Evolutionary conservation across 2,888 invertebrate genomes (phyloP), one percentile per base, ranked within the genome.

Genomic region (Epistrophella euchroma): DNA sequence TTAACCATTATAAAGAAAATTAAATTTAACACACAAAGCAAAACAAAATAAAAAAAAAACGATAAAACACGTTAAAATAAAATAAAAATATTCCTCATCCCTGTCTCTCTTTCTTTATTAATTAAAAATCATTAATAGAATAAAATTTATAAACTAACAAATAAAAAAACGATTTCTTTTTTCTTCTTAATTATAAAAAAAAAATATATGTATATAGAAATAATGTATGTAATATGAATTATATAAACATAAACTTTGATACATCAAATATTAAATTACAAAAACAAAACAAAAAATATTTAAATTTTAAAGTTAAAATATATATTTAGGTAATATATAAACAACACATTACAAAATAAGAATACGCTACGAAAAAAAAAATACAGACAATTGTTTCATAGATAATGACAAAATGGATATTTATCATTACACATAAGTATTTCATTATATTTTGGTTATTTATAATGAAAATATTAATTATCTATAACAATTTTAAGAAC

Each of bases 101-200:
- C 82, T 82, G 82, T 78, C 83, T 83, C 76, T 73, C 73, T 62
- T 77, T 76, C 70, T 72, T 66, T 77, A 40, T 78, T 68, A 60
- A 43, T 45, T 45, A 25, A 45, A 35, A 47, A 56, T 15, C 45
- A 37, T 37, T 37, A 45, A 74, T 37, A 40, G 47, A 28, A 64
- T 19, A 45, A 10, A 78, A 28, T 50, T 66, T 32, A 71, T 35
- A 37, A 19, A 25, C 35, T 47, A 50, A 76, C 17, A 73, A 22
- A 47, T 45, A 25, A 64, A 50, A 17, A 64, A 74, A 32, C 35
- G 66, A 50, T 50, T 66, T 66, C 66, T 66, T 66, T 66, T 64
- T 66, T 66, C 32, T 66, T 66, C 45, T 66, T 43, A 40, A 2
- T 52, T 40, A 68, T 55, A 32, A 43, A 55, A 32, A 28, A 52